Evolutionary conservation across 2,888 invertebrate species (phyloP).

Genomic region (Tenthredo amoena): DNA sequence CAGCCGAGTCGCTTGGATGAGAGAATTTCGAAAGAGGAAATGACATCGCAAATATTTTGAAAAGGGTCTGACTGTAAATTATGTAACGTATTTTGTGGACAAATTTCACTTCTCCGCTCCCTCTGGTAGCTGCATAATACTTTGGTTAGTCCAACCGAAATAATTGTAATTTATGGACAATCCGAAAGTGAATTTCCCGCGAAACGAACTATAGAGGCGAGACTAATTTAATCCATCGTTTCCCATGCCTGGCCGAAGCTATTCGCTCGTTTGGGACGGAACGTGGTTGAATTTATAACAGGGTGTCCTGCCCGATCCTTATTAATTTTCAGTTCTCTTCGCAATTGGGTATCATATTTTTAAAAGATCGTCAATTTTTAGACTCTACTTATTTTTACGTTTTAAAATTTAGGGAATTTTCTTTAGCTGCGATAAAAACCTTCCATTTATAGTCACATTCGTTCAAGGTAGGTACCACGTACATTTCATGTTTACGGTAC

Average conservation of each 20-base stretch:
- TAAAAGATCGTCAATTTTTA: neutral
- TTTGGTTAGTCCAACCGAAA: conserved; percentile 4
- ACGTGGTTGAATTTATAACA: conserved; percentile 37
- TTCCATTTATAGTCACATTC: neutral
- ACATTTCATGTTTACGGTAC: neutral
- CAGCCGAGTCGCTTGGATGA: neutral
- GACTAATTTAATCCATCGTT: conserved; percentile 40
- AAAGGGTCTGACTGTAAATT: neutral
- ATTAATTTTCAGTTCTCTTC: conserved; percentile 1
- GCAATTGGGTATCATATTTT: neutral
- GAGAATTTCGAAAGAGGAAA: neutral
- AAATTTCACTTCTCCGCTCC: neutral
- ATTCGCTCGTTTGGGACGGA: neutral
- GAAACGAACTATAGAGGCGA: conserved; percentile 19
- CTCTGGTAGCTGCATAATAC: neutral
- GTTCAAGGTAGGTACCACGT: neutral
- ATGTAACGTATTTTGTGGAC: neutral
- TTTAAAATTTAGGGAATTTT: neutral
- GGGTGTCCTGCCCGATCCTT: neutral
- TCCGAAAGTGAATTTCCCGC: neutral
- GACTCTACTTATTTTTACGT: neutral
- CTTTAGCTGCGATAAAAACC: neutral
- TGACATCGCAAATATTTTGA: neutral
- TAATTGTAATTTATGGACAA: neutral
- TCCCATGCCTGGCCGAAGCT: neutral